These are phyloP conservation scores for Anastrepha ludens DNA, from an alignment of 1,140 invertebrate genomes.

Conservation along the genomic window DNA sequence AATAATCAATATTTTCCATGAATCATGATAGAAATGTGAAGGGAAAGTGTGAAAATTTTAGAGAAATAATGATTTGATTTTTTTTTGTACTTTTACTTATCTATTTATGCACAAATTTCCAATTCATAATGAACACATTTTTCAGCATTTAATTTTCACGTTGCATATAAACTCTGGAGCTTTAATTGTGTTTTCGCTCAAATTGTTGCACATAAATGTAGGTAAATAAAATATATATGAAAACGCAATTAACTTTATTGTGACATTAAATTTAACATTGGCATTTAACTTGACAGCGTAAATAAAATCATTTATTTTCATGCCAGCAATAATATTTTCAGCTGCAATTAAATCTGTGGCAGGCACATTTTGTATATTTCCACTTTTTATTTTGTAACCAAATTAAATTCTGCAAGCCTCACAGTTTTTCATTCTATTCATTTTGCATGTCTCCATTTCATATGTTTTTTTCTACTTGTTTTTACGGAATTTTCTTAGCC, in stretches of 20 bases:
- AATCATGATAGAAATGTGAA: too few species aligned
- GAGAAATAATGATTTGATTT: too few species aligned
- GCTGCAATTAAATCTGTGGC: not conserved
- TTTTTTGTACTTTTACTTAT: too few species aligned
- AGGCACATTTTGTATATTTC: not conserved
- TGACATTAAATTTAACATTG: slow-evolving; percentile 12
- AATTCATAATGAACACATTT: too few species aligned
- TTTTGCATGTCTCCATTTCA: not conserved
- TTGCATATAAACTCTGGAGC: too few species aligned
- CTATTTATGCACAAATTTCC: too few species aligned
- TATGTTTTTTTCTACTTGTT: not conserved
- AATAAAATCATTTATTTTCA: slow-evolving; percentile 22
- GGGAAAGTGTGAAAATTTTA: too few species aligned
- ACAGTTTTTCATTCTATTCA: not conserved
- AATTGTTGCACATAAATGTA: too few species aligned
- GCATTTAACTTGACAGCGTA: slow-evolving; percentile 1
- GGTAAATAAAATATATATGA: not conserved
- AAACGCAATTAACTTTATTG: slow-evolving; percentile 5
- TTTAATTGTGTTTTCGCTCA: too few species aligned
- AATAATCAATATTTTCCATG: too few species aligned
- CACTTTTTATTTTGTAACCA: not conserved
- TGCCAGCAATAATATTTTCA: not conserved
- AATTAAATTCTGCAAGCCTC: slow-evolving; percentile 12
- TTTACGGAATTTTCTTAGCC: not conserved
- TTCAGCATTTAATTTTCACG: too few species aligned